Conservation (phyloP, 64 coral and sea anemone species). For the Stylophora pistillata region DNA sequence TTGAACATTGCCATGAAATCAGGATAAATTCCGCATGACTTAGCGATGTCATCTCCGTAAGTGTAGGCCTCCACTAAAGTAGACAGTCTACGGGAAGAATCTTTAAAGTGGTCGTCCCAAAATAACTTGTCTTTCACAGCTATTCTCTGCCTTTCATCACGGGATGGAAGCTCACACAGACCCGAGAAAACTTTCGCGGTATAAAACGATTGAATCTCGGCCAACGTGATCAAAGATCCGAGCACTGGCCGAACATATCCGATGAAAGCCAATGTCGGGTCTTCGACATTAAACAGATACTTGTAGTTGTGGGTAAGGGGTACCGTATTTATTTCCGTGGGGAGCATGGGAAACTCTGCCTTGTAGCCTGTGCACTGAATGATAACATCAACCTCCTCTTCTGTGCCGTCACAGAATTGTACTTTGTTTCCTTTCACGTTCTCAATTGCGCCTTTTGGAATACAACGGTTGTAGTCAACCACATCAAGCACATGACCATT, state of each 20-base stretch:
- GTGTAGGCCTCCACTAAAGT: constrained; percentile 82
- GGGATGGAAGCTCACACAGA: constrained; percentile 34
- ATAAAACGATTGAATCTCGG: constrained; percentile 23
- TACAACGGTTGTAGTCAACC: constrained; percentile 60
- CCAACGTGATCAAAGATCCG: constrained; percentile 28
- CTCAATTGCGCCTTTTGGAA: constrained; percentile 73
- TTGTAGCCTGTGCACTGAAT: constrained; percentile 78
- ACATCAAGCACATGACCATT: constrained; percentile 74
- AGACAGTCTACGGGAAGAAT: constrained; percentile 53
- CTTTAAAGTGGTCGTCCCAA: constrained; percentile 84
- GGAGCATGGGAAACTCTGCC: constrained; percentile 52
- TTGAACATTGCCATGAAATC: constrained; percentile 56
- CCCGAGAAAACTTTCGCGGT: constrained; percentile 61
- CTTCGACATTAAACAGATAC: constrained; percentile 64
- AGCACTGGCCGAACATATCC: constrained; percentile 60
- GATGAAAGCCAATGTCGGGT: constrained; percentile 55
- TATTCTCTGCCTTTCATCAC: constrained; percentile 45
- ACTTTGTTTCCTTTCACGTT: constrained; percentile 57
- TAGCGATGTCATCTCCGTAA: constrained; percentile 53
- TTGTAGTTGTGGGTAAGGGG: constrained; percentile 63
- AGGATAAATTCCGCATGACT: constrained; percentile 42
- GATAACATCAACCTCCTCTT: constrained; percentile 69
- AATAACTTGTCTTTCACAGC: constrained; percentile 59
- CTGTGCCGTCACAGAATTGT: constrained; percentile 52
- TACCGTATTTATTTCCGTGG: constrained; percentile 37